These are phyloP conservation scores for Sapayoa aenigma DNA, from an alignment of 2,113 vertebrate species.

Conservation along the genomic window DNA sequence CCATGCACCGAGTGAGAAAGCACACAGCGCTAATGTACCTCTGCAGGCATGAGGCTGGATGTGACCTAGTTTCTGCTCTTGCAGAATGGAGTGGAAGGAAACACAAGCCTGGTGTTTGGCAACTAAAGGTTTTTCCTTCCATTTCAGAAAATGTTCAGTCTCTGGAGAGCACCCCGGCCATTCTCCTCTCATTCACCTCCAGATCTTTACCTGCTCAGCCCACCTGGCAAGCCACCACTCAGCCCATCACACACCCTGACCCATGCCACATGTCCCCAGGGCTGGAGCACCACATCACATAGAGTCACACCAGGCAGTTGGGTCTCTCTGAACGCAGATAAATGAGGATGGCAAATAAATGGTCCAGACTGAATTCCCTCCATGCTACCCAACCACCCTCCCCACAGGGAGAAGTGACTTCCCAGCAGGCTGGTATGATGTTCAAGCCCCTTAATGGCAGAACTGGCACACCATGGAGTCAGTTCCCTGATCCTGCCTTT, in stretches of 20 bases:
- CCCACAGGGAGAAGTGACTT: background rate
- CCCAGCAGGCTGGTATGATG: background rate
- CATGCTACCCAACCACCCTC: accelerated
- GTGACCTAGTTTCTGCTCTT: conserved; percentile 30
- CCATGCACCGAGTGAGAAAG: background rate
- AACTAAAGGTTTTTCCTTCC: background rate
- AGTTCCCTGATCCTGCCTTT: background rate
- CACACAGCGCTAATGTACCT: background rate
- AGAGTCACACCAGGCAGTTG: background rate
- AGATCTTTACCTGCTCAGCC: background rate
- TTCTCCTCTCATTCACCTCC: background rate
- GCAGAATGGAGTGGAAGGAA: background rate
- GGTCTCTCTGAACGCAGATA: background rate
- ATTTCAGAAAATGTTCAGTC: background rate
- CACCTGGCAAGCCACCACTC: accelerated
- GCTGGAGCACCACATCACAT: background rate
- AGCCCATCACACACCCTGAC: background rate
- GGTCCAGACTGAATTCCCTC: background rate
- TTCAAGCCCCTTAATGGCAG: background rate
- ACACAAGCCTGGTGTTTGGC: background rate
- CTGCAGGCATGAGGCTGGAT: background rate
- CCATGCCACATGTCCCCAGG: accelerated
- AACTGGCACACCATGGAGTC: background rate
- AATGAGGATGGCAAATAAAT: background rate
- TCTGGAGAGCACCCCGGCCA: background rate